Evolutionary conservation across 2,113 vertebrate genomes (phyloP).

Genomic region (Otus sunia): DNA sequence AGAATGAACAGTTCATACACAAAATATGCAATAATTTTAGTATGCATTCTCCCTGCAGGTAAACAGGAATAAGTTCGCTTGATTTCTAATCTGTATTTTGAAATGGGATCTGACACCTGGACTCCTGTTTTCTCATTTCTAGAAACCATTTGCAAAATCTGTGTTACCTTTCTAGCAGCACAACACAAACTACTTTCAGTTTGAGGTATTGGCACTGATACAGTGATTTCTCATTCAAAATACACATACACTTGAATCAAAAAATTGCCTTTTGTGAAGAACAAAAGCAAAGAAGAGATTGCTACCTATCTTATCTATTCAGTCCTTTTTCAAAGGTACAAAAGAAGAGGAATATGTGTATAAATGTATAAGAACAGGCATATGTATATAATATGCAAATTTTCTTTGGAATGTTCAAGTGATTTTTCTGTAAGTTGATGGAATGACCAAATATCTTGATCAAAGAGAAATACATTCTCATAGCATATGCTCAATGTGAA

Average conservation of each 20-base stretch:
- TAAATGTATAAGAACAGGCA: accelerated
- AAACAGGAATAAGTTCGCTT: neutral
- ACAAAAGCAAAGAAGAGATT: neutral
- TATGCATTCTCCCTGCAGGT: neutral
- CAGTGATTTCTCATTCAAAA: neutral
- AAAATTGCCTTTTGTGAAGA: neutral
- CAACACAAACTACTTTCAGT: neutral
- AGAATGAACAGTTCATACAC: neutral
- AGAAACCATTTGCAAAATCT: neutral
- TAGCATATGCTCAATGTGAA: neutral
- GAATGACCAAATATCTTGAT: neutral
- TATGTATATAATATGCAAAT: neutral
- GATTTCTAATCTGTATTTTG: neutral
- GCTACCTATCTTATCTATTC: neutral
- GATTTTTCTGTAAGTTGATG: neutral
- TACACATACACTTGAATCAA: neutral
- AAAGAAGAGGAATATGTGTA: neutral
- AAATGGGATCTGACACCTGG: neutral
- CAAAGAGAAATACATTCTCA: neutral
- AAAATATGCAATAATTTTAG: accelerated
- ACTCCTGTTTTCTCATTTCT: neutral
- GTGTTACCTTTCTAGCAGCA: neutral
- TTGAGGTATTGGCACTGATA: neutral
- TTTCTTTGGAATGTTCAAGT: neutral
- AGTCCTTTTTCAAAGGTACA: neutral